Conservation (phyloP, 2,113 vertebrate species). For the Plecotus auritus region DNA sequence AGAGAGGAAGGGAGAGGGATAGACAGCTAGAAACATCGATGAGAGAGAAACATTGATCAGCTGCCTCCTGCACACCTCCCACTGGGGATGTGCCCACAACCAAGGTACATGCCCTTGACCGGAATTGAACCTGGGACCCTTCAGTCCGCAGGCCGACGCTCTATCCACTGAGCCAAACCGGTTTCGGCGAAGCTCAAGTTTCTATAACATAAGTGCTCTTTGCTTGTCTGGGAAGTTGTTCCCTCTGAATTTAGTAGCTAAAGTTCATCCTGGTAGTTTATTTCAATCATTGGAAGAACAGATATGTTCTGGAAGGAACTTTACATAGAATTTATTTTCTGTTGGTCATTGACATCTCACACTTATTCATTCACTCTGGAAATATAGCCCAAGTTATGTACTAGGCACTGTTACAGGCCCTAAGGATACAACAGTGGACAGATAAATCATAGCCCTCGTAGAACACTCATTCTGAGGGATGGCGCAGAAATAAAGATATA, state of each 20-base stretch:
- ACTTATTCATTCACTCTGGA: constrained; percentile 6
- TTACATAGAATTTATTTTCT: constrained; percentile 32
- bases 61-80: too few species aligned
- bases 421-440: not conserved
- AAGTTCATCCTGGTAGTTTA: not conserved
- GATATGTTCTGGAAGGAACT: constrained; percentile 36
- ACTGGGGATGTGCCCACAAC: too few species aligned
- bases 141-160: too few species aligned
- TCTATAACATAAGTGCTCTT: constrained; percentile 32
- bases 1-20: too few species aligned
- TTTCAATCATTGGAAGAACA: constrained; percentile 17
- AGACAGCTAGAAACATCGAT: too few species aligned
- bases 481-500: not conserved
- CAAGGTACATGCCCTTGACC: too few species aligned
- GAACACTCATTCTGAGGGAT: not conserved
- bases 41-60: too few species aligned
- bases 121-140: too few species aligned
- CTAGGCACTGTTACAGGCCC: not conserved
- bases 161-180: too few species aligned
- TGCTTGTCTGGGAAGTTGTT: constrained; percentile 31
- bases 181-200: constrained; percentile 51
- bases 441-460: not conserved
- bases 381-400: not conserved
- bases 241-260: constrained; percentile 16
- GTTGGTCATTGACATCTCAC: not conserved